Conservation (phyloP, 2,113 vertebrate genomes). For the Neotragus pygmaeus region DNA sequence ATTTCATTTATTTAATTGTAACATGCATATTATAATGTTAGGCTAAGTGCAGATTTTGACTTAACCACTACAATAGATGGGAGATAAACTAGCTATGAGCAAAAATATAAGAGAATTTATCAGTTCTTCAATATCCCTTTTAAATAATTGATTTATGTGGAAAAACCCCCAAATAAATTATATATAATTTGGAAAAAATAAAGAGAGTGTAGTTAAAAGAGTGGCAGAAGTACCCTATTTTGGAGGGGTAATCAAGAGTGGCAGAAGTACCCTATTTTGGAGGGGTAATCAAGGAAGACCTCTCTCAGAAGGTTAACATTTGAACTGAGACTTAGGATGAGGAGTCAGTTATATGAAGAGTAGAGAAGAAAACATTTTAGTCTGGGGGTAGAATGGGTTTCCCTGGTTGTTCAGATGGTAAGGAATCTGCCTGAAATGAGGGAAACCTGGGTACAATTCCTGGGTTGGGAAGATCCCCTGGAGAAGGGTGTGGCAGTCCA, state of each 20-base stretch:
- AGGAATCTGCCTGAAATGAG: background rate
- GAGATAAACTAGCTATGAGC: background rate
- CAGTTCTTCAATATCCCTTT: background rate
- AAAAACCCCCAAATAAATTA: background rate
- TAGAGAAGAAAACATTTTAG: background rate
- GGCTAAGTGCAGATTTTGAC: background rate
- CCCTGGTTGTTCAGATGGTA: background rate
- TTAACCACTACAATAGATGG: background rate
- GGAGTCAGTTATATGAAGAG: background rate
- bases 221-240: background rate
- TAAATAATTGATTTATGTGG: background rate
- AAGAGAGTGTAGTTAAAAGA: background rate
- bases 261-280: background rate
- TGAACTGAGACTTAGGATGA: background rate
- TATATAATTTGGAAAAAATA: background rate
- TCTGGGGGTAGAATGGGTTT: background rate
- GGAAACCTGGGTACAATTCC: background rate
- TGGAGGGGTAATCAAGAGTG: background rate
- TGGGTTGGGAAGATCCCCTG: background rate
- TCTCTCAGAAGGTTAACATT: background rate
- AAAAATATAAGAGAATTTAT: background rate
- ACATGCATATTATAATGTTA: background rate
- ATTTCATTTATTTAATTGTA: background rate
- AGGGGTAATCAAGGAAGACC: background rate
- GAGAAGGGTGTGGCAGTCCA: background rate